Percentiles rank a stretch among this genome's conserved stretches.
phyloP scores from a whole-genome alignment of 2,797 vertebrate species.

The Girardinus metallicus region DNA sequence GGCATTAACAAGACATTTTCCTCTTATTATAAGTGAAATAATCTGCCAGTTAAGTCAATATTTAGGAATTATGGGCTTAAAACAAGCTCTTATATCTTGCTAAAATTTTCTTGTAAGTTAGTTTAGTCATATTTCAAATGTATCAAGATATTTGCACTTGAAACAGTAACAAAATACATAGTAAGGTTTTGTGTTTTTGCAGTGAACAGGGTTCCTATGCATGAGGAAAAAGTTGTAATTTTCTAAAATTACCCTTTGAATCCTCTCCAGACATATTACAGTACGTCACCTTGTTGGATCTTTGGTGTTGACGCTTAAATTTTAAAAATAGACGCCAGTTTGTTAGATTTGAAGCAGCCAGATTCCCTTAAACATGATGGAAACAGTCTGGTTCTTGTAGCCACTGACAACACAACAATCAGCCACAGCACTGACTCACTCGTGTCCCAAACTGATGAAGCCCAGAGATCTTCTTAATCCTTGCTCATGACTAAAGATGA shows the following conservation, averaged over 20 bases:
- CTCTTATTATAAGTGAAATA: too few relatives aligned
- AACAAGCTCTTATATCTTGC: too few relatives aligned
- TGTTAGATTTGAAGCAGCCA: background rate
- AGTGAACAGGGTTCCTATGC: background rate
- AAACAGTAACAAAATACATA: too few relatives aligned
- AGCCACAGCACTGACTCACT: conserved; percentile 50
- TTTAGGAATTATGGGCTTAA: too few relatives aligned
- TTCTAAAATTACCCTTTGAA: background rate
- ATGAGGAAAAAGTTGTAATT: background rate
- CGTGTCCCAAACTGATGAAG: conserved; percentile 20
- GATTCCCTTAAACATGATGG: conserved; percentile 12
- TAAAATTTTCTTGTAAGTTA: too few relatives aligned
- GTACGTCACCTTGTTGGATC: background rate
- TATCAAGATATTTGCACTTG: too few relatives aligned
- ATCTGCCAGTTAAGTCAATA: too few relatives aligned
- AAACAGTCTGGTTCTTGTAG: conserved; percentile 57
- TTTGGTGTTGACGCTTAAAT: conserved; percentile 6
- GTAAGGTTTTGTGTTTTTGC: too few relatives aligned
- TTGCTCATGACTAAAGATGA: conserved; percentile 30
- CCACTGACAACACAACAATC: conserved; percentile 57
- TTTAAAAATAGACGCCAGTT: background rate
- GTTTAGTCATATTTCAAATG: background rate
- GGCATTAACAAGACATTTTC: too few relatives aligned
- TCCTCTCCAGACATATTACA: background rate
- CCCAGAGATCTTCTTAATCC: conserved; percentile 12